Evolutionary conservation across 2,113 vertebrate genomes (phyloP).

Genomic region (Pelobates fuscus): DNA sequence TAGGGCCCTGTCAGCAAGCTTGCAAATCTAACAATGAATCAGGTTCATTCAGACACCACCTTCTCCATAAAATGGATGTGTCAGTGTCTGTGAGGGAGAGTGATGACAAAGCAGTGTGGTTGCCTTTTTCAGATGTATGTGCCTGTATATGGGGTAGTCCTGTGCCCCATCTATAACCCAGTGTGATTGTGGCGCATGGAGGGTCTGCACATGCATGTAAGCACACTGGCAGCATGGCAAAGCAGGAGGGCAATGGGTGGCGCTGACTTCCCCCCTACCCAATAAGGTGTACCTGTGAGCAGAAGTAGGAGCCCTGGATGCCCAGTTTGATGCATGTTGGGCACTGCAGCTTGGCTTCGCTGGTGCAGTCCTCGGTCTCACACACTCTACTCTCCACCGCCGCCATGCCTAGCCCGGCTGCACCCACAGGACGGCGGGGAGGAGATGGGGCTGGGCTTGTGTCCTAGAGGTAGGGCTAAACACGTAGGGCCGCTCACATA

Average conservation of each 20-base stretch:
- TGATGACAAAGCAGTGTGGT: too few species aligned
- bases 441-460: too few species aligned
- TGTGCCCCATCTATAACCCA: too few species aligned
- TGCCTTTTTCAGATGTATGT: too few species aligned
- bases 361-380: conserved; percentile 87
- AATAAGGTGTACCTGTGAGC: conserved; percentile 84
- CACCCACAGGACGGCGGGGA: conserved; percentile 42
- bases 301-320: conserved; percentile 96
- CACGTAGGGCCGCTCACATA: not conserved
- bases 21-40: too few species aligned
- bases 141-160: too few species aligned
- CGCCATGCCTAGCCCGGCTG: conserved; percentile 84
- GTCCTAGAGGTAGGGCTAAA: not conserved
- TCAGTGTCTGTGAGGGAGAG: too few species aligned
- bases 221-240: not conserved
- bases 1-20: too few species aligned
- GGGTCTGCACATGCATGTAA: not conserved
- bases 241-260: not conserved
- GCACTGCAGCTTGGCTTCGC: conserved; percentile 95
- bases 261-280: too few species aligned
- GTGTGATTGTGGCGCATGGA: not conserved
- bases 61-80: too few species aligned
- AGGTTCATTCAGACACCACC: too few species aligned
- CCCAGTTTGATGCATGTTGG: conserved; percentile 97
- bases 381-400: conserved; percentile 86